Base-by-base conservation (phyloP, 2,888 invertebrate genomes). In the Mythimna albipuncta region DNA sequence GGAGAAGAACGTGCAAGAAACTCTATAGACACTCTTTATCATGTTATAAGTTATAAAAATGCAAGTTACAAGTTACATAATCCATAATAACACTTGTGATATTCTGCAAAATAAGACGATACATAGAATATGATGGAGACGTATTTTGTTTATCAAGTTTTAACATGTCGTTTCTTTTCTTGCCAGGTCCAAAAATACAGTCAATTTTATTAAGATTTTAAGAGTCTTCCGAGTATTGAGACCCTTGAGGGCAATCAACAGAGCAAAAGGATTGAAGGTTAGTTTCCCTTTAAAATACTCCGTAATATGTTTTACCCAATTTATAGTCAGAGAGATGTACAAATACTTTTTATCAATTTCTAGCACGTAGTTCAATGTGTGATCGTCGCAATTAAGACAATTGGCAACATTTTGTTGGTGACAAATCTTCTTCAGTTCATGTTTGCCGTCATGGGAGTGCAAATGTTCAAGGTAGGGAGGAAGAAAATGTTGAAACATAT, bases 351-450 rank as follows among this genome's bases (percentile, higher is more conserved):
- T 90, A 83, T 91, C 64, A 85, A 89, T 91, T 92, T 94, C 86
- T 98, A 99, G 99, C 99, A 99, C 97, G 99, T 99, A 97, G 99
- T 99, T 95, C 99, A 99, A 97, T 99, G 99, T 97, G 99, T 99
- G 97, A 99, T 99, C 97, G 99, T 99, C 96, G 99, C 99, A 92
- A 98, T 99, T 94, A 99, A 99, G 97, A 99, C 99, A 96, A 99
- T 99, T 97, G 99, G 99, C 97, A 99, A 99, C 98, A 99, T 99
- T 97, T 99, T 99, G 97, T 97, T 99, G 97, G 99, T 99, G 97
- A 99, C 99, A 96, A 99, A 99, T 97, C 98, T 99, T 94, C 99
- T 99, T 91, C 99, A 99, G 97, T 99, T 99, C 98, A 99, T 99
- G 99, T 99, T 99, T 97, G 99, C 99, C 93, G 99, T 99, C 95